These are phyloP conservation scores for Tragelaphus buxtoni DNA, from an alignment of 2,113 vertebrate species.

Conservation along the genomic window DNA sequence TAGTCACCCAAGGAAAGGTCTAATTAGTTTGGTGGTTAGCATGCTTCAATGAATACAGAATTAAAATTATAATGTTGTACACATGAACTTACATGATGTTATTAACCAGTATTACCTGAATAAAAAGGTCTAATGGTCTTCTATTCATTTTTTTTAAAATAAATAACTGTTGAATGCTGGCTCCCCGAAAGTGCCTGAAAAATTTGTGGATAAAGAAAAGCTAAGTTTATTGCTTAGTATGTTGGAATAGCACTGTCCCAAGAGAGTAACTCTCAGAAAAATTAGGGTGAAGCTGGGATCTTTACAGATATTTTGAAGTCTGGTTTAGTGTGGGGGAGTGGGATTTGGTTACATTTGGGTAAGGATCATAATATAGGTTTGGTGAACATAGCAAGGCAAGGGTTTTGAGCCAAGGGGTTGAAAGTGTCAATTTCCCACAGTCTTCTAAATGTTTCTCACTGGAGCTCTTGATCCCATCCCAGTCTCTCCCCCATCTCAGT, in stretches of 20 bases:
- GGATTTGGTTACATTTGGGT: neutral
- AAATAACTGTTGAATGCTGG: neutral
- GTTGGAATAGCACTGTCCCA: neutral
- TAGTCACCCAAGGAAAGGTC: neutral
- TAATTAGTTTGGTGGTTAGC: neutral
- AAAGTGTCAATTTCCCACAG: neutral
- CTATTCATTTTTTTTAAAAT: neutral
- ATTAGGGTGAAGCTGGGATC: neutral
- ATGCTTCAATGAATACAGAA: neutral
- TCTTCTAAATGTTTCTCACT: neutral
- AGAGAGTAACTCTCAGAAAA: neutral
- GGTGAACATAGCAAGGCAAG: neutral
- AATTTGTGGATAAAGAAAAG: neutral
- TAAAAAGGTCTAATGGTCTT: neutral
- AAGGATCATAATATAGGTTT: neutral
- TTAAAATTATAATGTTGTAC: neutral
- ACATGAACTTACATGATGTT: neutral
- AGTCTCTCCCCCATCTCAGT: neutral
- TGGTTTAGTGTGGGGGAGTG: neutral
- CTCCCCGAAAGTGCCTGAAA: neutral
- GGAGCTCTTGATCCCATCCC: neutral
- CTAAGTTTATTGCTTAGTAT: neutral
- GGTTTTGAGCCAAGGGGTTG: neutral
- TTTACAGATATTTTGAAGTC: neutral
- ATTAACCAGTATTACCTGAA: neutral